Evolutionary conservation across 2,797 vertebrate genomes (phyloP), one percentile per base, ranked within the genome.

Genomic region (Cercopithecus neglectus): DNA sequence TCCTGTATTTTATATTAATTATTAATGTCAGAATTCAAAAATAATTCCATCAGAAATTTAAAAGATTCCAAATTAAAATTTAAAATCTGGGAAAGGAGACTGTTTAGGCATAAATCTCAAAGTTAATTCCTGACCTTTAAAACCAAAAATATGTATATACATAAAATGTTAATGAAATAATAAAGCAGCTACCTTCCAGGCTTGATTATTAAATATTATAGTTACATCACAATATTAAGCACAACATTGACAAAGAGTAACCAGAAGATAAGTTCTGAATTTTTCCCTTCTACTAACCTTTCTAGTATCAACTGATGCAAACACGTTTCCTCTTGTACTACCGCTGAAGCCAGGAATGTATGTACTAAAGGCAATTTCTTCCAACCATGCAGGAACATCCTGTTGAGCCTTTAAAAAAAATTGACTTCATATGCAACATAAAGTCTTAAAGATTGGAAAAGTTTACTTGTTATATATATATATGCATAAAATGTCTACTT

Each of bases 301-400:
- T 94, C 99, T 98, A 8, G 97, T 98, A 98, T 99, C 99, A 33
- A 98, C 97, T 21, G 99, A 98, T 12, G 98, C 97, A 92, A 99
- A 99, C 10, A 74, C 72, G 22, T 72, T 98, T 94, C 98, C 98
- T 36, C 91, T 76, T 46, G 98, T 46, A 94, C 92, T 98, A 91
- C 98, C 98, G 24, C 97, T 96, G 3, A 97, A 97, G 81, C 95
- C 50, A 30, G 97, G 81, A 5, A 98, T 97, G 28, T 95, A 94
- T n/a, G 97, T 81, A 72, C 98, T 98, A 93, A 99, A 99, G 0
- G 99, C 99, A 46, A 98, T 98, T 96, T 99, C 99, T 98, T 99
- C 99, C 28, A 99, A 97, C 99, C 99, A 99, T 1, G 98, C 84
- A 13, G 99, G 99, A 33, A 99, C 99, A 92, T 99, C 99, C 97